Base-by-base conservation (phyloP, 2,888 invertebrate genomes). In the Tiliacea aurago region DNA sequence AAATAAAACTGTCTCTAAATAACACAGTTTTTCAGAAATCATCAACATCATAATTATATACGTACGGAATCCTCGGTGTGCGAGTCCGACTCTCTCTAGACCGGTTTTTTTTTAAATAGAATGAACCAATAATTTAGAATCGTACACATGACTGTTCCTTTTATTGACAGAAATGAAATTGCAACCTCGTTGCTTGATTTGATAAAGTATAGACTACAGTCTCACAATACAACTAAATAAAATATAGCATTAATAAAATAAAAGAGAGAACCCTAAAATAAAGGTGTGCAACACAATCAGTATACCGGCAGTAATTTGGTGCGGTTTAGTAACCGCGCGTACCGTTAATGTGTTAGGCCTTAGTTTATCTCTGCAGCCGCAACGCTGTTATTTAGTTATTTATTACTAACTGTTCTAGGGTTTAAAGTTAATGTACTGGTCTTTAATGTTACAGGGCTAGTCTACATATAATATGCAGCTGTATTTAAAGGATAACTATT, bases 321-420 rank as follows among this genome's bases (percentile, higher is more conserved):
- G 83, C 55, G 74, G 84, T 64, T 53, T 73, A 61, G 33, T 73
- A 75, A 75, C 66, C 61, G 59, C 53, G 13, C 23, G n/a, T 67
- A 70, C 83, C 73, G 78, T 81, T 84, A 84, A 75, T 67, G 63
- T 72, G 80, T 18, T 64, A 59, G 11, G 33, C 41, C 55, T 77
- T 67, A 64, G 56, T 68, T 78, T 69, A 72, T 63, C 78, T 66
- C 41, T 76, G 43, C 49, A 18, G 51, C 45, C 51, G 9, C 76
- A 72, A 51, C 23, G 70, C 41, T 68, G 68, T 65, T 74, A 73
- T 41, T 59, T 69, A 45, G 51, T 71, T 81, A 59, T 66, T 61
- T 78, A 73, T 79, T 64, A 28, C 63, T 56, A 62, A 71, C 71
- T 56, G 78, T 78, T 51, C 33, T 13, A 49, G 20, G 68, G 43